Base-by-base conservation (phyloP, 92 coral and sea anemone genomes). In the Epizoanthus ramosus region DNA sequence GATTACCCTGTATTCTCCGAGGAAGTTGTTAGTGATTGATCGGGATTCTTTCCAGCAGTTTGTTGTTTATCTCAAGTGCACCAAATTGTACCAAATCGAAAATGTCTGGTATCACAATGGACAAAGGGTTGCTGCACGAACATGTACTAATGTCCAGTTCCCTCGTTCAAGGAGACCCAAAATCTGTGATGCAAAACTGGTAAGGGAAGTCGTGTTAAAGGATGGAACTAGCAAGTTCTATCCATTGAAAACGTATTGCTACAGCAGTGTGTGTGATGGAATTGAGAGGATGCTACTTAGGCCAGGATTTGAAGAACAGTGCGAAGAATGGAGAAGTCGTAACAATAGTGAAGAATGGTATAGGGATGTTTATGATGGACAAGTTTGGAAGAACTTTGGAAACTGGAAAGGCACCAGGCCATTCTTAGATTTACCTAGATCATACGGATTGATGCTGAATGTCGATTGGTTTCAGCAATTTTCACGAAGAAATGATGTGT, bases 291-390 rank as follows among this genome's bases (percentile, higher is more conserved):
- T 79, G 60, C 53, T 79, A 0, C 45, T 69, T 56, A 81, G 89
- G 23, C 72, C 83, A 39, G 89, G 85, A 22, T 61, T 86, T 12
- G 80, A 80, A 28, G 85, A 86, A 22, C 21, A 86, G 16, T 86
- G 89, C 56, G 89, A 79, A 58, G 59, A 75, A 63, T 86, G 89
- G 85, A 68, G 63, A 71, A 53, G 21, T 10, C 28, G 86, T 50
- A 37, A 22, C 0, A 63, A 57, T 10, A 24, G 39, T 25, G 90
- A 75, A 21, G 80, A 83, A 54, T 56, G 63, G 53, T 71, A 86
- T 71, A 80, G 83, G n/a, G 89, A 86, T 71, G 89, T 86, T 7
- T 64, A 35, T 18, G 89, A 86, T 71, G 89, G 89, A 8, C 23
- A 70, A 50, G 63, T 85, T 0, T 86, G 89, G 85, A 86, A 86